These are phyloP conservation scores for Acronicta leporina DNA, from an alignment of 2,888 invertebrate species.

Conservation along the genomic window DNA sequence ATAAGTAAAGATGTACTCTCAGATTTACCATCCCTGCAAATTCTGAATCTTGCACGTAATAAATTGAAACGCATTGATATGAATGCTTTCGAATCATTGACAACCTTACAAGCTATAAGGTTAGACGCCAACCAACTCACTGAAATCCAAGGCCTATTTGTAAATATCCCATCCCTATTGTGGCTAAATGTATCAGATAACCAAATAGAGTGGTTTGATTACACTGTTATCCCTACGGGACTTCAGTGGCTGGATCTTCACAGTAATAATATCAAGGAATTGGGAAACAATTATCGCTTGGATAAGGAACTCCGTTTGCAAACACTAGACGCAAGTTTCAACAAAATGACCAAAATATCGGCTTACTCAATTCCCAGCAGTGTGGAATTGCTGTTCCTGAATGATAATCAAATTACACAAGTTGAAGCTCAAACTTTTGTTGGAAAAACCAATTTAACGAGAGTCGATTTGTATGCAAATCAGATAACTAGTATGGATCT, in stretches of 20 bases:
- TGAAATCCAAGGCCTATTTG: conserved; percentile 95
- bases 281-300: conserved; percentile 93
- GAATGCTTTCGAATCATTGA: conserved; percentile 94
- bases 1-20: conserved; percentile 94
- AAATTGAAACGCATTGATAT: conserved; percentile 93
- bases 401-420: conserved; percentile 95
- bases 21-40: conserved; percentile 94
- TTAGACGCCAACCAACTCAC: conserved; percentile 95
- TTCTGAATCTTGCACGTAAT: conserved; percentile 96
- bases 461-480: conserved; percentile 97
- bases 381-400: conserved; percentile 95
- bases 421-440: conserved; percentile 97
- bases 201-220: conserved; percentile 96
- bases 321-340: conserved; percentile 97
- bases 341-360: conserved; percentile 94
- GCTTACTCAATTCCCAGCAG: conserved; percentile 94
- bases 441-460: conserved; percentile 95
- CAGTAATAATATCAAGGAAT: conserved; percentile 94
- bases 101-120: conserved; percentile 95
- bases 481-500: conserved; percentile 97
- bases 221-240: conserved; percentile 94
- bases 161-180: conserved; percentile 94
- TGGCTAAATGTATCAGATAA: conserved; percentile 98
- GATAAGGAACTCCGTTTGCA: conserved; percentile 93
- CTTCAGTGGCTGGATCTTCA: conserved; percentile 97